phyloP scores from a whole-genome alignment of 2,888 invertebrate species.

The Yponomeuta evonymella region DNA sequence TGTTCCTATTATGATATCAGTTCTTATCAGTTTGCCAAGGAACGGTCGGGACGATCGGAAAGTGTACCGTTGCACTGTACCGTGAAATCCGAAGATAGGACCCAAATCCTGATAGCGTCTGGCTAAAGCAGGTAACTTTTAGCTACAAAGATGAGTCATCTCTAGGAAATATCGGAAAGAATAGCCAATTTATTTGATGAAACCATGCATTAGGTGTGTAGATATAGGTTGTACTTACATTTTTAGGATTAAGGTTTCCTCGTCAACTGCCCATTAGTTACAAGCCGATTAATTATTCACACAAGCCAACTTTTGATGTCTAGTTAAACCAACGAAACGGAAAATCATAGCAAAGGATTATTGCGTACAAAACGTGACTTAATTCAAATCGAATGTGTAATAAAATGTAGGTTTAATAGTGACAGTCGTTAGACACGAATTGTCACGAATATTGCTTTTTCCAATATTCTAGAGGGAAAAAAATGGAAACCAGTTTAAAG shows the following conservation, averaged over 20 bases:
- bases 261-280: conserved; percentile 23
- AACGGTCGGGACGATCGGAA: conserved; percentile 55
- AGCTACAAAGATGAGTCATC: conserved; percentile 30
- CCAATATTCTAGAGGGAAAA: conserved; percentile 28
- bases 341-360: conserved; percentile 1
- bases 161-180: background rate
- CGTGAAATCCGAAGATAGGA: conserved; percentile 70
- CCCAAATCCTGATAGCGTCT: conserved; percentile 57
- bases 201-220: conserved; percentile 17
- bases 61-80: conserved; percentile 65
- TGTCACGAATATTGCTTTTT: conserved; percentile 1
- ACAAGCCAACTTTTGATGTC: conserved; percentile 23
- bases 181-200: conserved; percentile 23
- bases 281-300: conserved; percentile 26
- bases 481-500: conserved; percentile 40
- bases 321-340: conserved; percentile 15
- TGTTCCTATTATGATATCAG: conserved; percentile 26
- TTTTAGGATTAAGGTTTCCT: conserved; percentile 22
- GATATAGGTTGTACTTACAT: conserved; percentile 22
- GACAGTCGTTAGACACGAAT: background rate
- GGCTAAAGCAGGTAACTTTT: conserved; percentile 57
- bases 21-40: conserved; percentile 56
- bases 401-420: background rate
- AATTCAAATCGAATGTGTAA: background rate
- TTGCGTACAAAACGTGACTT: background rate